Percentiles rank a stretch among this genome's conserved stretches.
Conservation (phyloP, 2,797 vertebrate genomes). For the Crotalus adamanteus region DNA sequence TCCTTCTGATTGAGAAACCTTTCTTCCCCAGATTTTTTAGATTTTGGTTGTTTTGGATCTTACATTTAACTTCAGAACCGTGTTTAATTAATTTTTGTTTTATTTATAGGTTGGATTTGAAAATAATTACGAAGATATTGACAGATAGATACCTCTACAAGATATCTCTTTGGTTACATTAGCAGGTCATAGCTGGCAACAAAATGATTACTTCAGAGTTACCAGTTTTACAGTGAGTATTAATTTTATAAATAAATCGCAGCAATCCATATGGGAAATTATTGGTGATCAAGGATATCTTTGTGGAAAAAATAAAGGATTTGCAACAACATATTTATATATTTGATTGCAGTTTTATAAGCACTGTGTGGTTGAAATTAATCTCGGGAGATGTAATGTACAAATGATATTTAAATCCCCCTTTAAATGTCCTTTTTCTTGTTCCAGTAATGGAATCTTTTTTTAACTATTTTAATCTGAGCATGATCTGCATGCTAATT, state of each 20-base stretch:
- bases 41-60: background rate
- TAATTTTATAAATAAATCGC: background rate
- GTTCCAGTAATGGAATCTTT: background rate
- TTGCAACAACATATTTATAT: background rate
- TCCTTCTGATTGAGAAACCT: background rate
- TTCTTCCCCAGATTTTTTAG: background rate
- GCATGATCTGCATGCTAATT: background rate
- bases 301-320: background rate
- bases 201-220: conserved; percentile 99
- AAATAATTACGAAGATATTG: conserved; percentile 52
- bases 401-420: background rate
- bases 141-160: conserved; percentile 51
- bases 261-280: background rate
- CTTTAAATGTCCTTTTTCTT: background rate
- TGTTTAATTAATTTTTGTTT: background rate
- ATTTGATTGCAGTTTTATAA: background rate
- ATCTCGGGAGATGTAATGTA: background rate
- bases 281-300: background rate
- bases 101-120: conserved; percentile 66
- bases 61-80: background rate
- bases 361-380: background rate
- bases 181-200: conserved; percentile 57
- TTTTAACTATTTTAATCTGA: background rate
- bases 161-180: conserved; percentile 64
- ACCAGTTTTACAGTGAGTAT: conserved; percentile 95